phyloP scores from a whole-genome alignment of 2,113 vertebrate species.

The Genyomyrus donnyi region DNA sequence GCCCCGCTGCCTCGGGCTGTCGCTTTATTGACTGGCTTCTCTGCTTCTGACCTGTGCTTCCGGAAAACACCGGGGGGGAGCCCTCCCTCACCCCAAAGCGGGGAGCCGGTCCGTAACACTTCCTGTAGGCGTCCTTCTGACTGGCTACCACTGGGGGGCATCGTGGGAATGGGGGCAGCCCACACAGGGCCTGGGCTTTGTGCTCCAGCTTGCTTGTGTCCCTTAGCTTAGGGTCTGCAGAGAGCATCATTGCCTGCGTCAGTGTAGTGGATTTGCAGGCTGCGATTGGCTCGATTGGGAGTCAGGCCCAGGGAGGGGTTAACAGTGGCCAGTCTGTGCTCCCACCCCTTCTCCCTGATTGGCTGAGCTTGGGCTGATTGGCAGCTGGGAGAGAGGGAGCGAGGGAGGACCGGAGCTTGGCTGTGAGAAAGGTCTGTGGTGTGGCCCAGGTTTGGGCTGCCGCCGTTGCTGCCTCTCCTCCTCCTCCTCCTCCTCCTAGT shows the following conservation, averaged over 20 bases:
- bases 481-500: conserved; percentile 10
- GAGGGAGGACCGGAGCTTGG: neutral
- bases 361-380: conserved; percentile 15
- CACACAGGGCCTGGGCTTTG: neutral
- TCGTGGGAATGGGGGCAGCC: neutral
- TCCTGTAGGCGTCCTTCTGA: neutral
- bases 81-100: neutral
- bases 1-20: neutral
- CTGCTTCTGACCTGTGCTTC: neutral
- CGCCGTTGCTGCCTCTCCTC: conserved; percentile 34
- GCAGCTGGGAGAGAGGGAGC: conserved; percentile 2
- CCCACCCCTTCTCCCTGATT: neutral
- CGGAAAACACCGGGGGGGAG: neutral
- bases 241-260: neutral
- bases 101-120: neutral
- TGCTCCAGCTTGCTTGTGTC: neutral
- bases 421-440: conserved; percentile 26
- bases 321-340: neutral
- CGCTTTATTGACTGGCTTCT: neutral
- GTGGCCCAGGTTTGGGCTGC: conserved; percentile 38
- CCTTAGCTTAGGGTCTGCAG: neutral
- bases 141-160: neutral
- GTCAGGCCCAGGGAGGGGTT: neutral
- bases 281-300: neutral
- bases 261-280: neutral